These are phyloP conservation scores for Apodemus sylvaticus DNA, from an alignment of 2,113 vertebrate genomes.

Conservation along the genomic window DNA sequence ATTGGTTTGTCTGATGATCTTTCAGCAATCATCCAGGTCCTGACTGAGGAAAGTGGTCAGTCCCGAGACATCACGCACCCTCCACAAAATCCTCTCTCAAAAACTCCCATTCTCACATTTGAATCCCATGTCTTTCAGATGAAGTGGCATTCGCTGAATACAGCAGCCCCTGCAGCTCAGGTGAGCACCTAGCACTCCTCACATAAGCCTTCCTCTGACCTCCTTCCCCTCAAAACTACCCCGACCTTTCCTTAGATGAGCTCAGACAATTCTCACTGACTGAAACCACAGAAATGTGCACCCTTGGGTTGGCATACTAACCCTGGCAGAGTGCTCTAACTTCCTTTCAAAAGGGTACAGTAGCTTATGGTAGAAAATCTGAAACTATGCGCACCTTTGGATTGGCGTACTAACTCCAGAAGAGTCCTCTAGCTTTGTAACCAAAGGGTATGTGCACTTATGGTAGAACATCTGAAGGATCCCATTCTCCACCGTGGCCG, in stretches of 20 bases:
- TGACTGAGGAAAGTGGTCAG: background rate
- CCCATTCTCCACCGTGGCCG: background rate
- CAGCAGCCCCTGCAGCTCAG: background rate
- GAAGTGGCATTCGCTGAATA: background rate
- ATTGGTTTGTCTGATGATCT: background rate
- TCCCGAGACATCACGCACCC: background rate
- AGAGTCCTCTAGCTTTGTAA: background rate
- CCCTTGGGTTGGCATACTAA: no score
- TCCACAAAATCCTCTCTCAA: background rate
- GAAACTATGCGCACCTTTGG: no score
- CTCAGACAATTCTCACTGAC: no score
- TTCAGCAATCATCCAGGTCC: background rate
- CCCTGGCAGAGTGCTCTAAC: background rate
- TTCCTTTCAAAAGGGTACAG: background rate
- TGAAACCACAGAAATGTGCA: background rate
- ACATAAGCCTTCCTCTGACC: background rate
- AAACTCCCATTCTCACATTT: background rate
- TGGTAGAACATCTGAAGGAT: background rate
- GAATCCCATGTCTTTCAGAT: background rate
- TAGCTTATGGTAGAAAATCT: background rate
- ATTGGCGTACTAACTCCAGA: no score
- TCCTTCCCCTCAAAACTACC: background rate
- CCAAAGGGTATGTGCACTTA: background rate
- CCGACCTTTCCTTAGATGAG: no score
- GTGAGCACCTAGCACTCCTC: background rate